These are phyloP conservation scores for Channallabes apus DNA, from an alignment of 2,797 vertebrate genomes.

Conservation along the genomic window DNA sequence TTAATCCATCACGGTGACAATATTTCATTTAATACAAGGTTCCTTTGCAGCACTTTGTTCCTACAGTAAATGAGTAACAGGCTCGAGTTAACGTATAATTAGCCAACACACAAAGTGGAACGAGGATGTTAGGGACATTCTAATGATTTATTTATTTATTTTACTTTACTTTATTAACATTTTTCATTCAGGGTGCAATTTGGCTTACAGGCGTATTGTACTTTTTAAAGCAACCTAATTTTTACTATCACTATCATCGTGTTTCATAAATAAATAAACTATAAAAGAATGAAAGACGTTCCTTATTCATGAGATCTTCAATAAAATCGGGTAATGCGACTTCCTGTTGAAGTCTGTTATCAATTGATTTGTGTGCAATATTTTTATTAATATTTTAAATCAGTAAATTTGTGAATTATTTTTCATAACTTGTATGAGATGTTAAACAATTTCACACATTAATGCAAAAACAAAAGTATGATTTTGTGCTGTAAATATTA, in stretches of 20 bases:
- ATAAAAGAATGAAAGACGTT: not conserved
- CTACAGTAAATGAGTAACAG: not conserved
- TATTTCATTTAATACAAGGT: not conserved
- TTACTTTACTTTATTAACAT: too few relatives aligned
- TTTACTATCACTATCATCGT: not conserved
- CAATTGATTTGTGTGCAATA: not conserved
- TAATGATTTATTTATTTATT: not conserved
- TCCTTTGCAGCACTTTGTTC: not conserved
- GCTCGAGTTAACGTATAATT: not conserved
- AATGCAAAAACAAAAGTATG: not conserved
- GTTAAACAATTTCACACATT: not conserved
- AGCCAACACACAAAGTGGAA: not conserved
- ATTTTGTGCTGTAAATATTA: not conserved
- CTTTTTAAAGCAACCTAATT: not conserved
- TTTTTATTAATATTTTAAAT: not conserved
- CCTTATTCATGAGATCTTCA: not conserved
- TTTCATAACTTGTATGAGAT: not conserved
- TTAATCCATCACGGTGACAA: not conserved
- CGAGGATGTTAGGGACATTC: not conserved
- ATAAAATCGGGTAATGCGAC: not conserved
- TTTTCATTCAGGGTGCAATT: not conserved
- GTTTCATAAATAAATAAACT: not conserved
- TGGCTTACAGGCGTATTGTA: not conserved
- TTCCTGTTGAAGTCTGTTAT: not conserved
- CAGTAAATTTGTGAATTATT: not conserved